Percentiles rank a stretch among this genome's conserved stretches.
Conservation (phyloP, 2,113 vertebrate species). For the Misgurnus mizolepis region DNA sequence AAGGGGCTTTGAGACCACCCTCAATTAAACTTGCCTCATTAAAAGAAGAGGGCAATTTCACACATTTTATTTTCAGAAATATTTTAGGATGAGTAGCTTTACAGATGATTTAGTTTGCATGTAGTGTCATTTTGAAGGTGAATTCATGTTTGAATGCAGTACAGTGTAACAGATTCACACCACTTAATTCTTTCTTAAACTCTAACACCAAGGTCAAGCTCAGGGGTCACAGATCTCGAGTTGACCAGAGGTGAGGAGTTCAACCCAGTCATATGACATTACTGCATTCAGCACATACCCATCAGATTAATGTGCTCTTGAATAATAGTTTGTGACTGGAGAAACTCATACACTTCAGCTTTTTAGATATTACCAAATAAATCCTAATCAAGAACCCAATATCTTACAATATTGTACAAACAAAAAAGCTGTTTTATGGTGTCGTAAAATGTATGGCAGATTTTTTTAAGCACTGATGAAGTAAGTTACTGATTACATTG, state of each 20-base stretch:
- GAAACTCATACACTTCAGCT: not conserved
- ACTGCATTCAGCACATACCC: slow-evolving; percentile 2
- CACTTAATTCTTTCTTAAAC: not conserved
- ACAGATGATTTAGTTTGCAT: not conserved
- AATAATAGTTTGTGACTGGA: not conserved
- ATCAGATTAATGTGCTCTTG: not conserved
- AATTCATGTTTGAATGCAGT: slow-evolving; percentile 14
- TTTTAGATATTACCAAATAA: not conserved
- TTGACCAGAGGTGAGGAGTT: slow-evolving; percentile 3
- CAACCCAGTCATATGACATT: slow-evolving; percentile 9
- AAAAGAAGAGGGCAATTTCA: slow-evolving; percentile 12
- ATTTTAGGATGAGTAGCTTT: slow-evolving; percentile 12
- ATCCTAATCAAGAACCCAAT: not conserved
- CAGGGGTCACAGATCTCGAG: slow-evolving; percentile 5
- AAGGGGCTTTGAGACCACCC: not conserved
- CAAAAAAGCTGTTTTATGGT: too few species aligned
- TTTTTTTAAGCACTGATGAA: slow-evolving; percentile 1
- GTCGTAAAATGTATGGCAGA: not conserved
- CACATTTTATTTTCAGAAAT: slow-evolving; percentile 24
- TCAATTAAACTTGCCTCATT: slow-evolving; percentile 4
- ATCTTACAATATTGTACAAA: too few species aligned
- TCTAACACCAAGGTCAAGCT: slow-evolving; percentile 9
- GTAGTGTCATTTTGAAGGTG: not conserved
- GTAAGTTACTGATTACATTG: not conserved
- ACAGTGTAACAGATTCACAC: not conserved